These are phyloP conservation scores for Plusia festucae DNA, from an alignment of 2,888 invertebrate species.

Conservation along the genomic window DNA sequence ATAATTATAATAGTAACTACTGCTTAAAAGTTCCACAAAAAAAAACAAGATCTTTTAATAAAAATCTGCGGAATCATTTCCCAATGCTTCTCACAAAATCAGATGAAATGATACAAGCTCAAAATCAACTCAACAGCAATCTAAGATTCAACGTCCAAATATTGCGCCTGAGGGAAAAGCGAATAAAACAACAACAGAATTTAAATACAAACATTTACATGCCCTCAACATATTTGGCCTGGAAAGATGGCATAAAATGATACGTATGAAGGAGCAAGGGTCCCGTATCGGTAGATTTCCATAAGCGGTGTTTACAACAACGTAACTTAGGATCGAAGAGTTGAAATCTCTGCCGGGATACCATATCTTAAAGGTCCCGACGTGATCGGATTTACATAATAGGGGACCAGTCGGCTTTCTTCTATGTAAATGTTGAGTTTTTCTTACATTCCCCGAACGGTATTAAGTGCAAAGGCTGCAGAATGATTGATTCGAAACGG, in stretches of 20 bases:
- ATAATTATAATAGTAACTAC: too few species aligned
- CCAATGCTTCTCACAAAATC: background rate
- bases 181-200: slow-evolving; percentile 58
- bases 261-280: slow-evolving; percentile 58
- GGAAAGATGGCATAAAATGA: slow-evolving; percentile 65
- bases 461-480: slow-evolving; percentile 74
- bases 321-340: slow-evolving; percentile 73
- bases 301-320: slow-evolving; percentile 77
- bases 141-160: slow-evolving; percentile 40
- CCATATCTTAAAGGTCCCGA: slow-evolving; percentile 75
- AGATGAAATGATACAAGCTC: background rate
- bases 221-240: slow-evolving; percentile 64
- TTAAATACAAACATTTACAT: slow-evolving; percentile 58
- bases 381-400: slow-evolving; percentile 85
- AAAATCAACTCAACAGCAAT: slow-evolving; percentile 37
- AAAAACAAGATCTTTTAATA: too few species aligned
- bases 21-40: too few species aligned
- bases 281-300: slow-evolving; percentile 69
- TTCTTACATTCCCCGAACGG: slow-evolving; percentile 65
- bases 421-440: slow-evolving; percentile 75
- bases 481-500: slow-evolving; percentile 81
- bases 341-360: slow-evolving; percentile 78
- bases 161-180: slow-evolving; percentile 42
- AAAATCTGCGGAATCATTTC: background rate
- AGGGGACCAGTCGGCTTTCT: slow-evolving; percentile 68